Evolutionary conservation across 2,797 vertebrate species (phyloP).

Genomic region (Lithobates pipiens): DNA sequence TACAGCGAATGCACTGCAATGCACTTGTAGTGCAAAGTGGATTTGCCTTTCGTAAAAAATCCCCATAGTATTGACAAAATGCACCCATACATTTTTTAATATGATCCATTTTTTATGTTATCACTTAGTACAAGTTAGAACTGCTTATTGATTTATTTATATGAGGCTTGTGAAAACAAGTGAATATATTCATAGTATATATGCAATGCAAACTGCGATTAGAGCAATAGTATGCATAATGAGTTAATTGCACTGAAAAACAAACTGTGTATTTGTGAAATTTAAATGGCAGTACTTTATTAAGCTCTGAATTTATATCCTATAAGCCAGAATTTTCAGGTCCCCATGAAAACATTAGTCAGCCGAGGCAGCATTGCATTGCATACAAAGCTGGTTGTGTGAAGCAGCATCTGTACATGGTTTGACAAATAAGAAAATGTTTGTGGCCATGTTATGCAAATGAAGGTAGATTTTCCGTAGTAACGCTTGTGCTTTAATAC

Average conservation of each 20-base stretch:
- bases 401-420: constrained; percentile 7
- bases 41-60: no score
- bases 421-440: constrained; percentile 66
- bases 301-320: not conserved
- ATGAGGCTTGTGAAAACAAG: not conserved
- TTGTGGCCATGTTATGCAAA: constrained; percentile 72
- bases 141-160: not conserved
- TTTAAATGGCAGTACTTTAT: not conserved
- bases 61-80: not conserved
- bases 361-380: not conserved
- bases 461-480: constrained; percentile 67
- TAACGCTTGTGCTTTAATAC: constrained; percentile 71
- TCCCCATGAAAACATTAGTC: not conserved
- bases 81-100: not conserved
- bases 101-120: not conserved
- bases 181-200: not conserved
- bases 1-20: no score
- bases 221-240: no score
- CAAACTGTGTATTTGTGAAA: no score
- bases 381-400: constrained; percentile 14
- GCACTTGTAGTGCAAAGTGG: no score
- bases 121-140: not conserved
- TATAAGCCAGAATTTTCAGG: not conserved
- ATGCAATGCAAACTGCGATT: no score
- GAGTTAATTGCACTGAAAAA: no score